Percentiles rank a stretch among this genome's conserved stretches.
phyloP scores from a whole-genome alignment of 2,113 vertebrate species.

The Azemiops feae region DNA sequence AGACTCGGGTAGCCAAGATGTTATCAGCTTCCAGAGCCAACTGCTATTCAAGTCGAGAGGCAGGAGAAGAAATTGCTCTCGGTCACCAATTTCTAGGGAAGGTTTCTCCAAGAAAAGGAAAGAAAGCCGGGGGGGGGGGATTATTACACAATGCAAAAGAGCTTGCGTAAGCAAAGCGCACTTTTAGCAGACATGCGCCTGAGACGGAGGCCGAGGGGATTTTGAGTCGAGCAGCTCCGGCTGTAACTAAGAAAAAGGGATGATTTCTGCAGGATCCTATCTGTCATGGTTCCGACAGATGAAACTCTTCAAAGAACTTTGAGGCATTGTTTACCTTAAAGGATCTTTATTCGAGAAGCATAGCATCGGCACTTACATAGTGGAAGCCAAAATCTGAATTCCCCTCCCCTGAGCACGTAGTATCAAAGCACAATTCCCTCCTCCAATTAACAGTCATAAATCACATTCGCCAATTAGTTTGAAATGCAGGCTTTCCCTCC shows the following conservation, averaged over 20 bases:
- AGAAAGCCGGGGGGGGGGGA: too few species aligned
- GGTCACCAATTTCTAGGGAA: conserved; percentile 21
- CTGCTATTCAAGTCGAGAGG: not conserved
- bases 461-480: too few species aligned
- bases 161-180: not conserved
- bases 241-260: not conserved
- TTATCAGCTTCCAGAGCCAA: conserved; percentile 1
- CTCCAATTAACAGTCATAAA: too few species aligned
- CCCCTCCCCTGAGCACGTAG: too few species aligned
- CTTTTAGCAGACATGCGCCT: not conserved
- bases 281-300: too few species aligned
- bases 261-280: not conserved
- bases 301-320: too few species aligned
- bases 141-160: not conserved
- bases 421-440: too few species aligned
- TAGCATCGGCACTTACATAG: too few species aligned
- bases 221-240: not conserved
- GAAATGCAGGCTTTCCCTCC: too few species aligned
- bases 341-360: too few species aligned
- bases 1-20: not conserved
- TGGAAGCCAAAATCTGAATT: too few species aligned
- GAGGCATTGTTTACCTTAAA: too few species aligned
- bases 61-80: conserved; percentile 24
- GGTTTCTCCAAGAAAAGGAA: conserved; percentile 31
- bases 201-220: not conserved